Base-by-base conservation (phyloP, 2,888 invertebrate species). In the Diaphora mendica region DNA sequence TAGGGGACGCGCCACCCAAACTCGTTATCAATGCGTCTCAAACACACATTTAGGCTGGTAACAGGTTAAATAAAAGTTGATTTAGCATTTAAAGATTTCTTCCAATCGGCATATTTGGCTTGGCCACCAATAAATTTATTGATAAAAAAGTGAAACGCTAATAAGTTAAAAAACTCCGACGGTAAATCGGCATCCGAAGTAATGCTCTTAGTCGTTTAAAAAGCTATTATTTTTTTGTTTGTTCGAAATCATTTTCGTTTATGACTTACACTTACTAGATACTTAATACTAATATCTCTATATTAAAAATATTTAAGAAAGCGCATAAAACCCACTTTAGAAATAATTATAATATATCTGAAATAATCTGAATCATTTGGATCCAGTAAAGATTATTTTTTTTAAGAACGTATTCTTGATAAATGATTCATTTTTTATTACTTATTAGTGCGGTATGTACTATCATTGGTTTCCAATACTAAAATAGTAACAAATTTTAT, bases 61-160 rank as follows among this genome's bases (percentile, higher is more conserved):
- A 88, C 91, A 90, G 90, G 89, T 91, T 91, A 85, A 91, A 91
- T 89, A 89, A 90, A 91, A 87, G 87, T 91, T 89, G 91, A 92
- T 92, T 91, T 91, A 91, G 91, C 91, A 89, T 93, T 91, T 88
- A 90, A 92, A 90, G 85, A 89, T 90, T 89, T 88, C 84, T 81
- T 83, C 85, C 87, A 91, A 88, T 89, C 90, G 85, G 87, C 88
- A 88, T 86, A 84, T 88, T 85, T 83, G 82, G 83, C 82, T 85
- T 79, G 89, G 84, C 89, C 89, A 89, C 90, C 92, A 92, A 94
- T 94, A 95, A 94, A 94, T 94, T 89, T 84, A 88, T 89, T 91
- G 95, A 94, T 95, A 94, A 95, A 89, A 85, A 90, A 88, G 80
- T 84, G 87, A 89, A 92, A 92, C 90, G 88, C 87, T 92, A 92